Base-by-base conservation (phyloP, 2,113 vertebrate genomes). In the Coryphaenoides rupestris region DNA sequence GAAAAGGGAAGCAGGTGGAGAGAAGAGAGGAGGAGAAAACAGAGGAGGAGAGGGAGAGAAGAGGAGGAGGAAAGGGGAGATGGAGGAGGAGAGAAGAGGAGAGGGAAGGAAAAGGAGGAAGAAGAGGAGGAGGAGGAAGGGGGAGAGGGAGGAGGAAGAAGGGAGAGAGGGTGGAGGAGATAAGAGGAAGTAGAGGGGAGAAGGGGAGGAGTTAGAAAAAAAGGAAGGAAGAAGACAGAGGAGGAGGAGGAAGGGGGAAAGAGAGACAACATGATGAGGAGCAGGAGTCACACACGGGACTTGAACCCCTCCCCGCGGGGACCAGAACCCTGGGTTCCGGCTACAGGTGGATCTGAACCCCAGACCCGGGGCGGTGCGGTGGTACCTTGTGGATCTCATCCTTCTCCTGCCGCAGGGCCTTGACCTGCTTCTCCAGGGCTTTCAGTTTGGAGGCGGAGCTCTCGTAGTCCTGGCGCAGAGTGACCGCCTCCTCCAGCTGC, bases 361-460 rank as follows among this genome's bases (percentile, higher is more conserved):
- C n/a, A 22, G 21, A 53, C 2, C 1, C 2, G 15, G n/a, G n/a
- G n/a, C n/a, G n/a, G n/a, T n/a, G n/a, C n/a, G n/a, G n/a, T n/a
- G n/a, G 2, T 88, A 98, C 97, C 96, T 97, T 96, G 84, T 98
- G 94, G 19, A 94, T 81, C 0, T 98, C 95, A 0, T 99, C 97
- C 68, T 96, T 95, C 66, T 98, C 97, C 69, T 94, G 94, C 12
- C 90, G 88, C 13, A 92, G 84, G 2, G 85, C 70, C 70, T 92
- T 95, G 75, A 92, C 91, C 79, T 99, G 97, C 68, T 91, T 96
- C 61, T 99, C 97, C 53, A 99, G 83, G 46, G 87, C 89, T 81
- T 92, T 94, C 26, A 98, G 74, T 67, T 92, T 97, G 57, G 92
- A 92, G n/a, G 92, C 61, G 0, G 92, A 91, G 62, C 94, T 93